Base-by-base conservation (phyloP, 2,113 vertebrate species). In the Pandion haliaetus region DNA sequence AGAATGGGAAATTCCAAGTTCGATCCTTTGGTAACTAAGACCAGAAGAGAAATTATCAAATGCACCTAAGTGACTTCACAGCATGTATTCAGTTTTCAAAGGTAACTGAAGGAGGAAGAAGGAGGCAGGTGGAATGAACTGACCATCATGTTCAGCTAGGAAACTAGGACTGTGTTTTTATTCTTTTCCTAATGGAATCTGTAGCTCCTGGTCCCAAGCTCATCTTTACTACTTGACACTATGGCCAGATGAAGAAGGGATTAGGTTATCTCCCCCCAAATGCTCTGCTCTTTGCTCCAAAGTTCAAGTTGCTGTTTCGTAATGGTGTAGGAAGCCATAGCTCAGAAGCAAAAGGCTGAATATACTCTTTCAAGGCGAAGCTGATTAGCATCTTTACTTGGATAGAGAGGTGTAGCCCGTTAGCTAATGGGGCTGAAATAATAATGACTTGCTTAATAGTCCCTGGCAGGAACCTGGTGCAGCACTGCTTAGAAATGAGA, bases 371-470 rank as follows among this genome's bases (percentile, higher is more conserved):
- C 69, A 82, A 95, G 87, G 88, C 13, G 21, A 83, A 95, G 80
- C 12, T 67, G 70, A 86, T 94, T 54, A 72, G 45, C 44, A n/a
- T 32, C 62, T 94, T 69, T 79, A 49, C 74, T 86, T 82, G 85
- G 55, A 61, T 63, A 74, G 49, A 74, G 72, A 94, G 95, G 94
- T 96, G 86, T 86, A 82, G 91, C 70, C 87, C 0, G 0, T 94
- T 94, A 89, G 88, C 61, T 96, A 96, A 97, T 89, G 89, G 84
- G 61, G 84, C 87, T 97, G 96, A 94, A 97, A 97, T 97, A 97
- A 96, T 96, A 94, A 96, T 77, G 73, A 55, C 83, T 95, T 94
- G 45, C 92, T 91, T 96, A 95, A 97, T 93, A 80, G 89, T 76
- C 54, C 94, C 91, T 96, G 94, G 81, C 97, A 96, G 95, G 59